These are phyloP conservation scores for Camponotus fellah DNA, from an alignment of 2,888 invertebrate species.

Conservation along the genomic window DNA sequence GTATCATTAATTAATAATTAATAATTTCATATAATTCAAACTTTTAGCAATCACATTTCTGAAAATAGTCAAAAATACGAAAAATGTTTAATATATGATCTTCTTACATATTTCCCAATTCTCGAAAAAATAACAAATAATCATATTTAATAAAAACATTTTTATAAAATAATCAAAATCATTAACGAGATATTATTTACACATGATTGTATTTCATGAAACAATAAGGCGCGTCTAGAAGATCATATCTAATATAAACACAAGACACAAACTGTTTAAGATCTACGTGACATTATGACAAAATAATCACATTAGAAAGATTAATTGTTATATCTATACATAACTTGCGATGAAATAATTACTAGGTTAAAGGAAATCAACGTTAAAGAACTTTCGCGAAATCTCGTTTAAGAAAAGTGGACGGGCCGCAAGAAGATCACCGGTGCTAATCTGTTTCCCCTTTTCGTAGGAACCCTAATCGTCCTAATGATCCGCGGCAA, in stretches of 20 bases:
- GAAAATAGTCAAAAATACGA: background rate
- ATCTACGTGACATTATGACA: background rate
- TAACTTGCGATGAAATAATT: background rate
- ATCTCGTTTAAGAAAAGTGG: conserved; percentile 67
- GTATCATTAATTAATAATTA: background rate
- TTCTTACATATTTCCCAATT: background rate
- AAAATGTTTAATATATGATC: background rate
- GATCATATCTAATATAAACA: background rate
- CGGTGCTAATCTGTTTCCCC: conserved; percentile 83
- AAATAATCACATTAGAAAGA: background rate
- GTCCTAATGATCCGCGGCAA: conserved; percentile 85
- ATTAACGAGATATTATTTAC: background rate
- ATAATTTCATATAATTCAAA: background rate
- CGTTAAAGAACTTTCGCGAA: conserved; percentile 47
- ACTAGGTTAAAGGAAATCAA: conserved; percentile 1
- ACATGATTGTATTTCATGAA: background rate
- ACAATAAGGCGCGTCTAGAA: background rate
- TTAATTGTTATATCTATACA: background rate
- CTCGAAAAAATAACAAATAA: background rate
- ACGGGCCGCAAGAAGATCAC: conserved; percentile 70
- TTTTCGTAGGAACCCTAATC: conserved; percentile 83
- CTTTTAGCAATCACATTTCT: background rate
- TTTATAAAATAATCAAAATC: background rate
- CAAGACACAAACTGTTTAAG: background rate
- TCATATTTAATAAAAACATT: background rate